Base-by-base conservation (phyloP, 1,140 invertebrate species). In the Vanessa tameamea region DNA sequence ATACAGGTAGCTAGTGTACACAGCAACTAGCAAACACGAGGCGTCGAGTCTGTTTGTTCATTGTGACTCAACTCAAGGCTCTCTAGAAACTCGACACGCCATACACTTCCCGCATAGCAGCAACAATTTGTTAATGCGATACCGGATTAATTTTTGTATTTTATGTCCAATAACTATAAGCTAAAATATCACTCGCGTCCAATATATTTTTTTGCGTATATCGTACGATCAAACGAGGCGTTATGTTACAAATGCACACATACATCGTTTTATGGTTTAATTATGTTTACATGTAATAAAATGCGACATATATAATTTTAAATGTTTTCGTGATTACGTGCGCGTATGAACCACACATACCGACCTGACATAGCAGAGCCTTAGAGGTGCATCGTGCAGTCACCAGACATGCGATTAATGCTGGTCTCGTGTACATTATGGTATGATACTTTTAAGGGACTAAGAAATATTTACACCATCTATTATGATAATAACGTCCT, bases 11-110 rank as follows among this genome's bases (percentile, higher is more conserved):
- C 76, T 8, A 37, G 47, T 63, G n/a, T 16, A 16, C 26, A 57
- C 26, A 69, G 31, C 16, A 11, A 59, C 57, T 26, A 26, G 43
- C 57, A 63, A 74, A 73, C 63, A 73, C 47, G 12, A 61, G 78
- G 78, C 78, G 78, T 74, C 79, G 67, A 31, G 79, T 78, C 76
- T 80, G 78, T 78, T 78, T 80, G 73, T 50, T 64, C 74, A 53
- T 73, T 65, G 66, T 71, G 37, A 43, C 37, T 43, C 69, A 71
- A 64, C 75, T 75, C 78, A 79, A 76, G 75, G 75, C 59, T 71
- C 61, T 66, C 31, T 65, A 37, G 64, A 65, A 65, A 65, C 51
- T 73, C 48, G 1, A 66, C 70, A 65, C 37, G 11, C 43, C n/a
- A 55, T 15, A 15, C 48, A 15, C 15, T 50, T 50, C 48, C 15